Percentiles rank a stretch among this genome's conserved stretches.
Conservation (phyloP, 2,888 invertebrate genomes). For the Dicyrtoma fusca region DNA sequence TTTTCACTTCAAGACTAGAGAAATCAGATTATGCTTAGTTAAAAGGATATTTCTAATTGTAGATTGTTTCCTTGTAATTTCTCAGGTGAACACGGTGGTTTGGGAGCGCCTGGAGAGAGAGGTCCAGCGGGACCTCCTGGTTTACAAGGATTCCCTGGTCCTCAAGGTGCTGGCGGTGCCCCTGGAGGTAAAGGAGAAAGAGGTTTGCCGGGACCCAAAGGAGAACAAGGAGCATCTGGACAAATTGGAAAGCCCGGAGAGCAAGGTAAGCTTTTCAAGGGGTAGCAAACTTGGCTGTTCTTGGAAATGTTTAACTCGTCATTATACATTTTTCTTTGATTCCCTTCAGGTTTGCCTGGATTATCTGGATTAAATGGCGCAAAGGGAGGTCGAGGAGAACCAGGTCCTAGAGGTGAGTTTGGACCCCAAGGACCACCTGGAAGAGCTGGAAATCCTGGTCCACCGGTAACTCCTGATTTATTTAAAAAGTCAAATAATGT, state of each 20-base stretch:
- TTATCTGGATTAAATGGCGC: slow-evolving; percentile 68
- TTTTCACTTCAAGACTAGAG: no score
- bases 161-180: slow-evolving; percentile 68
- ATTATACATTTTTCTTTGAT: neutral
- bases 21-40: no score
- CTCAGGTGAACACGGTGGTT: slow-evolving; percentile 71
- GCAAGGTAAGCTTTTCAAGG: slow-evolving; percentile 50
- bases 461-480: slow-evolving; percentile 64
- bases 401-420: slow-evolving; percentile 74
- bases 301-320: neutral
- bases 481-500: neutral
- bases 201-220: slow-evolving; percentile 72
- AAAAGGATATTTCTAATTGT: no score
- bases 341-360: slow-evolving; percentile 65
- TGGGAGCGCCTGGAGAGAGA: slow-evolving; percentile 74
- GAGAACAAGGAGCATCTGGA: slow-evolving; percentile 73
- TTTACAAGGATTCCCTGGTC: slow-evolving; percentile 65
- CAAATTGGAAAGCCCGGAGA: slow-evolving; percentile 68
- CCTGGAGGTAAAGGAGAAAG: slow-evolving; percentile 75
- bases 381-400: slow-evolving; percentile 76
- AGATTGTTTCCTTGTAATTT: neutral
- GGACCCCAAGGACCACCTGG: slow-evolving; percentile 78
- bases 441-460: slow-evolving; percentile 74
- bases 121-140: slow-evolving; percentile 75
- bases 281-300: no score